Evolutionary conservation across 1,140 invertebrate genomes (phyloP).

Genomic region (Megathymus violae): DNA sequence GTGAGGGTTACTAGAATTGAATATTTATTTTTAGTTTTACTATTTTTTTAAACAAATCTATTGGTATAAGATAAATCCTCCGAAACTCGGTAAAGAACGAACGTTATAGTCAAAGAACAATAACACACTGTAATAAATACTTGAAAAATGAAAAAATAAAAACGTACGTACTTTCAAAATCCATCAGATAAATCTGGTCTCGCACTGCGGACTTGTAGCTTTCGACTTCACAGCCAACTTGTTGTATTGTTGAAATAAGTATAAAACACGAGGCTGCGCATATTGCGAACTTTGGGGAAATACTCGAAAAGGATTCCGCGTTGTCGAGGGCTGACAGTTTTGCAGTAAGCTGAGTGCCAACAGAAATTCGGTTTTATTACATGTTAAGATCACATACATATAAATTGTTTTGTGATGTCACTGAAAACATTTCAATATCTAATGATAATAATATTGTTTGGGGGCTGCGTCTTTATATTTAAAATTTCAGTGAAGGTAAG

Average conservation of each 20-base stretch:
- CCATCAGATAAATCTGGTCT: slow-evolving; percentile 23
- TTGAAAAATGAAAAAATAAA: neutral
- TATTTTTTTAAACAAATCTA: no score
- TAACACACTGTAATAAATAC: neutral
- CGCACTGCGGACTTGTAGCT: slow-evolving; percentile 9
- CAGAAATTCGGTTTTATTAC: slow-evolving; percentile 39
- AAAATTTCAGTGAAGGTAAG: no score
- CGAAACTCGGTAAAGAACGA: no score
- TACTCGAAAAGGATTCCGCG: slow-evolving; percentile 47
- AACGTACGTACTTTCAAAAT: slow-evolving; percentile 3
- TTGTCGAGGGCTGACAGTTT: slow-evolving; percentile 49
- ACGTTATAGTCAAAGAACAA: no score
- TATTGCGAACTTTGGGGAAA: slow-evolving; percentile 50
- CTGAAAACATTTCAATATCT: neutral
- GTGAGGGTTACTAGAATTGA: no score
- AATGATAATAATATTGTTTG: no score
- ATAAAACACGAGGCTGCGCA: slow-evolving; percentile 31
- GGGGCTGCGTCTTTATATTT: no score
- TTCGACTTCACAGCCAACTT: slow-evolving; percentile 26
- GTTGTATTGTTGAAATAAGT: slow-evolving; percentile 31
- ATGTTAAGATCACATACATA: slow-evolving; percentile 26
- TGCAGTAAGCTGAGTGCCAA: slow-evolving; percentile 54
- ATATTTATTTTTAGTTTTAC: no score
- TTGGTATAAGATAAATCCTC: no score
- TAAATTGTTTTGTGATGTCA: neutral